phyloP scores from a whole-genome alignment of 1,140 invertebrate genomes.

The Pseudomyrmex concolor region DNA sequence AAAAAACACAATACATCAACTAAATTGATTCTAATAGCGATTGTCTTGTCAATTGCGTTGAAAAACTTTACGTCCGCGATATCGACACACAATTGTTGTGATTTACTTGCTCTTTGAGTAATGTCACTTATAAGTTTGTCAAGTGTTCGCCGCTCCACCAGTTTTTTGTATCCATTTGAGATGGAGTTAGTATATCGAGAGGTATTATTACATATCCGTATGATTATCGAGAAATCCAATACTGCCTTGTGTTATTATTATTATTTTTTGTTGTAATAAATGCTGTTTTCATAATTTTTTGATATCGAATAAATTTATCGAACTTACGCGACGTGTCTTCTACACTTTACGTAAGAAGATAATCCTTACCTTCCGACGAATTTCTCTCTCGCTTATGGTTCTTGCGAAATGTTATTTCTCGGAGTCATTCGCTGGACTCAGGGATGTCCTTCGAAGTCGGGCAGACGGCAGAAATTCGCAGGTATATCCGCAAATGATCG shows the following conservation, averaged over 20 bases:
- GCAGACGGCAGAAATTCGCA: slow-evolving; percentile 22
- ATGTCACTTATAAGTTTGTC: not conserved
- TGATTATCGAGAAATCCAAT: slow-evolving; percentile 6
- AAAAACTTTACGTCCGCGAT: not conserved
- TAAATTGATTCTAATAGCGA: slow-evolving; percentile 55
- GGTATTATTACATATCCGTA: slow-evolving; percentile 11
- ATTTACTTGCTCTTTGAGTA: slow-evolving; percentile 27
- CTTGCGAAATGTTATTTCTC: slow-evolving; percentile 39
- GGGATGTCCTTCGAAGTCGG: slow-evolving; percentile 25
- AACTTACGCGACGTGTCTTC: not conserved
- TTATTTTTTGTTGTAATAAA: not conserved
- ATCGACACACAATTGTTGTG: slow-evolving; percentile 39
- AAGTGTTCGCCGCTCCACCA: not conserved
- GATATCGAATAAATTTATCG: not conserved
- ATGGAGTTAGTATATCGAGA: slow-evolving; percentile 2
- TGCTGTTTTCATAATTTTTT: not conserved
- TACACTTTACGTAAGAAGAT: not conserved
- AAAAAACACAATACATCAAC: slow-evolving; percentile 32
- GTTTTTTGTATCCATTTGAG: not conserved
- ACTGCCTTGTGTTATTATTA: not conserved
- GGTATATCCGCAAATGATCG: slow-evolving; percentile 47
- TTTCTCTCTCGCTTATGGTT: not conserved
- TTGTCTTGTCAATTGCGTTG: slow-evolving; percentile 6
- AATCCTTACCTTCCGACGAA: slow-evolving; percentile 40
- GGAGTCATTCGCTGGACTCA: slow-evolving; percentile 17